A percentile compares a stretch with the other conserved stretches of the same genome.
Conservation (phyloP, 2,888 invertebrate genomes). For the Caenorhabditis imperialis region DNA sequence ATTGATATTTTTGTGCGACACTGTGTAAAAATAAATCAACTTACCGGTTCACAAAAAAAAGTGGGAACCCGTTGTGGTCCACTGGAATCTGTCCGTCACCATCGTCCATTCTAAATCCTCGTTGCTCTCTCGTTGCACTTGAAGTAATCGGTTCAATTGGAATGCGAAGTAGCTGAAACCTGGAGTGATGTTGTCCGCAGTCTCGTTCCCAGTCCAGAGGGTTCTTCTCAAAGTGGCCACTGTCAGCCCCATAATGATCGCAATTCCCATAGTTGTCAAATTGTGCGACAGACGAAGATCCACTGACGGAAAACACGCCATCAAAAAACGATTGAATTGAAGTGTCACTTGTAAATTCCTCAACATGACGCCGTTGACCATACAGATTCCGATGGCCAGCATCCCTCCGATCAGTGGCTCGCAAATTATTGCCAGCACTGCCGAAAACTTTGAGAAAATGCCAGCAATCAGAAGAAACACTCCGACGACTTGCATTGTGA, state of each 20-base stretch:
- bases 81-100: slow-evolving; percentile 20
- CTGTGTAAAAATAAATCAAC: slow-evolving; percentile 8
- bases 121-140: slow-evolving; percentile 66
- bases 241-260: slow-evolving; percentile 64
- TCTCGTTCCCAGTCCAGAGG: slow-evolving; percentile 52
- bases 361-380: slow-evolving; percentile 69
- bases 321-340: neutral
- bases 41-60: slow-evolving; percentile 24
- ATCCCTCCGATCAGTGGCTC: slow-evolving; percentile 71
- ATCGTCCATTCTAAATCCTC: slow-evolving; percentile 60
- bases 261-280: slow-evolving; percentile 68
- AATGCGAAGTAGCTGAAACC: no score
- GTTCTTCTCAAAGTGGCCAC: slow-evolving; percentile 65
- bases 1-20: no score
- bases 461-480: slow-evolving; percentile 65
- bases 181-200: slow-evolving; percentile 60
- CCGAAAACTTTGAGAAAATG: slow-evolving; percentile 69
- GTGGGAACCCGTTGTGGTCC: slow-evolving; percentile 32
- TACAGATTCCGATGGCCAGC: slow-evolving; percentile 69
- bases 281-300: slow-evolving; percentile 62
- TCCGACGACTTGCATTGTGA: slow-evolving; percentile 73
- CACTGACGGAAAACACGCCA: slow-evolving; percentile 39
- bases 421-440: slow-evolving; percentile 70
- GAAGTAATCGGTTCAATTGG: no score
- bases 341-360: slow-evolving; percentile 65